Conservation (phyloP, 2,797 vertebrate species). For the Oophaga sylvatica region DNA sequence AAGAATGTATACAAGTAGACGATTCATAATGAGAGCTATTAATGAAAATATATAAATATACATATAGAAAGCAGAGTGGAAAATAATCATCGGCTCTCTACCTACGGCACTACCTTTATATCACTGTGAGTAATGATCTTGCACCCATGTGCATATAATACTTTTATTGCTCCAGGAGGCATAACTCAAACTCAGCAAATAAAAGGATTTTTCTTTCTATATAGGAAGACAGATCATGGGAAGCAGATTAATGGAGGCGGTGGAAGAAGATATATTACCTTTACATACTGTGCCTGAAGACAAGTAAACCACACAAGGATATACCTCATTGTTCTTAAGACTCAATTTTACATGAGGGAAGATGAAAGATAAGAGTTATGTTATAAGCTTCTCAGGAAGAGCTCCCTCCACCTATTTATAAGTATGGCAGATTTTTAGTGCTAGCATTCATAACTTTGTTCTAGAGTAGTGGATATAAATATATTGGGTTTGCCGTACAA, state of each 20-base stretch:
- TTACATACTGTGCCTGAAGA: background rate
- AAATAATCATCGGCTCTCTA: background rate
- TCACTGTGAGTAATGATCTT: slow-evolving; percentile 22
- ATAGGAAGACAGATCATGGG: slow-evolving; percentile 23
- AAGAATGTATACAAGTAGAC: background rate
- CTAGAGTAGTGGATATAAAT: background rate
- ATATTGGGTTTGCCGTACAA: no score
- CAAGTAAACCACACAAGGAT: background rate
- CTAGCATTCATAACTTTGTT: background rate
- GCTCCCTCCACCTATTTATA: background rate
- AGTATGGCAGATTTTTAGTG: background rate
- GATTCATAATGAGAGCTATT: background rate
- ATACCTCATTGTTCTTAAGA: background rate
- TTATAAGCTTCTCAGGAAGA: background rate
- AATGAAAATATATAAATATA: background rate
- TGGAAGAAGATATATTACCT: background rate
- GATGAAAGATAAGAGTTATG: background rate
- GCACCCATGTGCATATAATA: slow-evolving; percentile 12
- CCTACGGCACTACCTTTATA: background rate
- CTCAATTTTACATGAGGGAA: background rate
- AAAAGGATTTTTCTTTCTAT: slow-evolving; percentile 2
- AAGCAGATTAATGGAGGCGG: slow-evolving; percentile 20
- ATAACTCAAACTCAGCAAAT: slow-evolving; percentile 27
- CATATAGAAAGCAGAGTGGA: background rate
- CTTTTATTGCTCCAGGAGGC: background rate